phyloP scores from a whole-genome alignment of 2,797 vertebrate species.

The Lepilemur septentrionalis region DNA sequence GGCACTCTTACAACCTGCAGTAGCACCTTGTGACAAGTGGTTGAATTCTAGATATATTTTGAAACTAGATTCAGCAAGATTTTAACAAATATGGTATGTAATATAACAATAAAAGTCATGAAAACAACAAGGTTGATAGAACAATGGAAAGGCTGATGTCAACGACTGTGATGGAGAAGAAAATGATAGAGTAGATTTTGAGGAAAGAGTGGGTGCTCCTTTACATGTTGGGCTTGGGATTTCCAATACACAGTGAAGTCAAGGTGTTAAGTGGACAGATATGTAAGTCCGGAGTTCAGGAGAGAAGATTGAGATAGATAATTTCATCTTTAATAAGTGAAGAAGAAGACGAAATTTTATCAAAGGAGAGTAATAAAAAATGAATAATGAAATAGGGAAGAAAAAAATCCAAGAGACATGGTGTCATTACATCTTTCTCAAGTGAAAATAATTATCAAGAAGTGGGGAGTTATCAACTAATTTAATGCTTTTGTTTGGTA shows the following conservation, averaged over 20 bases:
- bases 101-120: background rate
- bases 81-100: background rate
- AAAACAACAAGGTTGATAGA: background rate
- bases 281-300: background rate
- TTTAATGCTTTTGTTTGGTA: background rate
- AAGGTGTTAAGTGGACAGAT: background rate
- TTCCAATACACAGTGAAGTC: background rate
- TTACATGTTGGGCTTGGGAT: background rate
- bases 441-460: background rate
- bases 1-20: background rate
- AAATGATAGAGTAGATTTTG: background rate
- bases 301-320: background rate
- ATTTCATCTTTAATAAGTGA: background rate
- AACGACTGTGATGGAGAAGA: background rate
- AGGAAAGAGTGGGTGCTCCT: background rate
- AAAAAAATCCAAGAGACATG: background rate
- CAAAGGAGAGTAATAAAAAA: background rate
- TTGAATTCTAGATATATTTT: background rate
- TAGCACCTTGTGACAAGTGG: background rate
- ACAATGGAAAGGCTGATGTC: background rate
- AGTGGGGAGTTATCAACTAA: background rate
- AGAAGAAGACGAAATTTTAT: background rate
- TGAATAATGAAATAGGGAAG: background rate
- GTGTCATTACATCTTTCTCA: background rate
- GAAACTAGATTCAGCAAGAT: background rate